Base-by-base conservation (phyloP, 2,888 invertebrate species). In the Torymus auratus region DNA sequence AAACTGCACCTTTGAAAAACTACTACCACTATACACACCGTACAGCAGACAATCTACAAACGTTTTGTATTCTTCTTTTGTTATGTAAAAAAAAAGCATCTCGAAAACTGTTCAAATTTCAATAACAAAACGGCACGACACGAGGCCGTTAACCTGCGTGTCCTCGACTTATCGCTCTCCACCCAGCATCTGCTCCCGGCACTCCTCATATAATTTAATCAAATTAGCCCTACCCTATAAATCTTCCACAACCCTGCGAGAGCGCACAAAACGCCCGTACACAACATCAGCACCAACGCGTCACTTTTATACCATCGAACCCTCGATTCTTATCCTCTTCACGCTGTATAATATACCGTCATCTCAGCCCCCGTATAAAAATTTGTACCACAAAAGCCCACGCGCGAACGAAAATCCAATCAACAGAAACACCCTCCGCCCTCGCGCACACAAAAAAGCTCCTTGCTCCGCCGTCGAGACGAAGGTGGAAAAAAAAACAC, bases 381-480 rank as follows among this genome's bases (percentile, higher is more conserved):
- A 20, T 67, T 64, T 23, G 55, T 41, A 17, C 15, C 65, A 58
- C 20, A 14, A 52, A 65, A n/a, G 14, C 41, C 50, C 60, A 7
- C 17, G 17, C 50, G 23, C 41, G 7, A 41, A 41, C 41, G 41
- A 41, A 73, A 74, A 74, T 74, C 65, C 73, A 74, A 74, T 74
- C 74, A 74, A 52, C 58, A 23, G 62, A 15, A 23, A n/a, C 67
- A 67, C 23, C 74, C 58, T 23, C 23, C 23, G 41, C 41, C 41
- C 58, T 58, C 13, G 13, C 41, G 7, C 41, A 41, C 41, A 41
- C 41, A 41, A 41, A 70, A 60, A 60, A 23, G 60, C 55, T 55
- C 23, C 53, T 53, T 12, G 52, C 23, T n/a, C n/a, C n/a, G 28
- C 15, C 17, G 50, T 61, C 55, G 28, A 17, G 17, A 50, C 17